Base-by-base conservation (phyloP, 2,113 vertebrate species). In the Callipepla squamata region DNA sequence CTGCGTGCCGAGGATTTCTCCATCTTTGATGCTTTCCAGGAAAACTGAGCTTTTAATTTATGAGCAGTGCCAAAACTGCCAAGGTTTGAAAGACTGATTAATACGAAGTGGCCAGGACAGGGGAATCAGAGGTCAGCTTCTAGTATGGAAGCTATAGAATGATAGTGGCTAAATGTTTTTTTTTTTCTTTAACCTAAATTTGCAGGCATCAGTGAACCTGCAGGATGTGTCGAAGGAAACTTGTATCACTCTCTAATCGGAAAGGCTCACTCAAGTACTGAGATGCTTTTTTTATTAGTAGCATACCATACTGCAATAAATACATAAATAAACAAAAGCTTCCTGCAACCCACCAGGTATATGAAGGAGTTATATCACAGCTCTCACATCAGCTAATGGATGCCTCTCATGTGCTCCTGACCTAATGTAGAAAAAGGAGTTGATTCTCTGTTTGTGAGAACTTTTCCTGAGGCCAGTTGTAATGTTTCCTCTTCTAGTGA, bases 351-450 rank as follows among this genome's bases (percentile, higher is more conserved):
- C 3, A 3, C 1, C 51, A 32, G 13, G 11, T 50, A 36, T 45
- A 23, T 9, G 9, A 0, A 62, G 13, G 59, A 80, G 72, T 44
- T 51, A 11, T 36, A 55, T 42, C 44, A 26, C 40, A 16, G 11
- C 42, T 93, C 22, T 86, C 63, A 68, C 9, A 16, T 61, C n/a
- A 73, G 25, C 40, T n/a, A 7, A 9, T 55, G 22, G 2, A 1
- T 22, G 63, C 30, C 21, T 0, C 1, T 55, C 70, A 23, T 2
- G 3, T 53, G 36, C 32, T 22, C 4, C 28, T 47, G n/a, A 57
- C 19, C 8, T 32, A 7, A 68, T 57, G 48, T 45, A 87, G 21
- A 63, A 90, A 87, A 76, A 7, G 26, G 20, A 90, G 58, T 76
- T 13, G 2, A 66, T 73, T 85, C 40, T 69, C 13, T 28, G 58